These are phyloP conservation scores for Coremacera marginata DNA, from an alignment of 2,888 invertebrate species.

Conservation along the genomic window DNA sequence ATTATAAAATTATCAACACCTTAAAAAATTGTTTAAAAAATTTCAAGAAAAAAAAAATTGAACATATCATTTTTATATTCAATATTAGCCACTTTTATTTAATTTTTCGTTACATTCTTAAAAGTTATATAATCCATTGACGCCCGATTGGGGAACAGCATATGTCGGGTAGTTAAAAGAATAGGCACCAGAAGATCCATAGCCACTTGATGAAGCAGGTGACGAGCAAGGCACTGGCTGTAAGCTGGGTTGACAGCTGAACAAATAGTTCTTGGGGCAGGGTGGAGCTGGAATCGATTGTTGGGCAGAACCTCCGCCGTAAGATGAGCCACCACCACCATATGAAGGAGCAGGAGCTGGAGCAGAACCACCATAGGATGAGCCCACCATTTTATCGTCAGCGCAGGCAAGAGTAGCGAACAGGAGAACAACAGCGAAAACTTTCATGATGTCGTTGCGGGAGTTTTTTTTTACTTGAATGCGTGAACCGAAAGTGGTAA, in stretches of 20 bases:
- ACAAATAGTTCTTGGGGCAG: constrained; percentile 57
- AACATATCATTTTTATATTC: no score
- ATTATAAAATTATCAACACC: no score
- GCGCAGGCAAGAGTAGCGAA: background rate
- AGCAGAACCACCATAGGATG: constrained; percentile 27
- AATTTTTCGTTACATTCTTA: background rate
- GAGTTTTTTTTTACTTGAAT: no score
- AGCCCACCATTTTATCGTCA: constrained; percentile 13
- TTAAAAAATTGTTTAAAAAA: no score
- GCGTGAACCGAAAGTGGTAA: background rate
- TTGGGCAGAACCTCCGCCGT: background rate
- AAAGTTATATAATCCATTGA: background rate
- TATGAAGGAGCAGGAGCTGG: constrained; percentile 11
- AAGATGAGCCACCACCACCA: constrained; percentile 1
- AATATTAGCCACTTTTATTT: no score
- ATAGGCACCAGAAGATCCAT: constrained; percentile 55
- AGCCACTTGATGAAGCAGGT: constrained; percentile 19
- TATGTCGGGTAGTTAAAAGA: background rate
- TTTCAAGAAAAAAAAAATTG: no score
- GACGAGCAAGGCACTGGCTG: constrained; percentile 53
- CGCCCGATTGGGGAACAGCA: background rate
- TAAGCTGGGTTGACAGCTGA: constrained; percentile 58
- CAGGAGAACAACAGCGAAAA: background rate
- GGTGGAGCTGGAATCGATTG: constrained; percentile 50
- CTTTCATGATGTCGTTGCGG: no score